Percentiles rank a stretch among this genome's conserved stretches.
phyloP scores from a whole-genome alignment of 2,113 vertebrate species.

The Chaenocephalus aceratus region DNA sequence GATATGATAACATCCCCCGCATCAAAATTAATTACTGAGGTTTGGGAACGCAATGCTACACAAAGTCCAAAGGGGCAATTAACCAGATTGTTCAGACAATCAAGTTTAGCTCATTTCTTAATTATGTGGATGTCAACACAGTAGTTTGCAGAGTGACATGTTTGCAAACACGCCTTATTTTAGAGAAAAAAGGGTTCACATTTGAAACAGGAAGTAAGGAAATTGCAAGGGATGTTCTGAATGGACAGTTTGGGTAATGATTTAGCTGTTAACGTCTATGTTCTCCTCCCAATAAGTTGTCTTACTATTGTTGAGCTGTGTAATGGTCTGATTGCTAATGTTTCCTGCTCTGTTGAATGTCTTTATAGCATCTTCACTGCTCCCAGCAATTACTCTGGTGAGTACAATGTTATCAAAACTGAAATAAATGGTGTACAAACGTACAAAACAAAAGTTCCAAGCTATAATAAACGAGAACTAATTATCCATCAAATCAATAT shows the following conservation, averaged over 20 bases:
- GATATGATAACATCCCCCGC: neutral
- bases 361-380: neutral
- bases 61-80: neutral
- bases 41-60: neutral
- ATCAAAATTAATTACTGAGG: neutral
- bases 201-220: neutral
- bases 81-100: neutral
- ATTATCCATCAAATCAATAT: conserved; percentile 58
- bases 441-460: conserved; percentile 6
- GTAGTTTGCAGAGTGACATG: neutral
- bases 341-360: neutral
- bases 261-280: neutral
- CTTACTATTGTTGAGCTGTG: neutral
- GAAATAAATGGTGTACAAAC: neutral
- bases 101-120: too few species aligned
- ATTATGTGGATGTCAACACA: neutral
- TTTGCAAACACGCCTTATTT: neutral
- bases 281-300: neutral
- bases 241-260: neutral
- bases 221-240: neutral
- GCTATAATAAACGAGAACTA: conserved; percentile 31
- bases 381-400: neutral
- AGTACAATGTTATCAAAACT: neutral
- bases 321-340: neutral
- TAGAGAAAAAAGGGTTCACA: neutral